Evolutionary conservation across 2,888 invertebrate species (phyloP), one percentile per base, ranked within the genome.

Genomic region (Tupiocoris notatus): DNA sequence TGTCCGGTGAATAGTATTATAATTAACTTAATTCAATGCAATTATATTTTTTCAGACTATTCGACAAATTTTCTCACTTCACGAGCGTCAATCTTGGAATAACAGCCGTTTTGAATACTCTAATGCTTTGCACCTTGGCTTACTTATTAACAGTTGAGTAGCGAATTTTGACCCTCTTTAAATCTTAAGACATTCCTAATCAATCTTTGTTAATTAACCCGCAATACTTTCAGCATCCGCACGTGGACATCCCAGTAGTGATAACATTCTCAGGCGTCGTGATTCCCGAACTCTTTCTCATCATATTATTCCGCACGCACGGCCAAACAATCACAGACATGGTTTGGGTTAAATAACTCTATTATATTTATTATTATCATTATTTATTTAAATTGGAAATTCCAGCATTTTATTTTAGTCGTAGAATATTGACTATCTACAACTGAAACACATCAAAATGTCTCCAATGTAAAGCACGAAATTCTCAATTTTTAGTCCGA

Each of bases 41-140:
- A n/a, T n/a, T n/a, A n/a, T n/a, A n/a, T n/a, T n/a, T n/a, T 67
- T 67, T 22, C 67, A 67, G 67, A 21, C 22, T 67, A 6, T 67
- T 67, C 23, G 56, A 67, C 17, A 1, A 67, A 7, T 67, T 67
- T 21, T 57, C 67, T 0, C n/a, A 18, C 20, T 67, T 67, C 22
- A 22, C 6, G 12, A 23, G 56, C 21, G 18, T 56, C 12, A 57
- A 18, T n/a, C 20, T 67, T 12, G 67, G 67, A 56, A 54, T 9
- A n/a, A n/a, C 67, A 21, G 23, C 67, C 16, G n/a, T 67, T 21
- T 17, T 57, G 20, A n/a, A 39, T n/a, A 67, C 67, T 9, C 22
- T 67, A 16, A 67, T 67, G 67, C 20, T 67, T 16, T 67, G 67
- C 57, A 67, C 67, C 12, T 67, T 67, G n/a, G 54, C 18, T 1